These are phyloP conservation scores for Trochalopteron elliotii DNA, from an alignment of 2,113 vertebrate species.

Conservation along the genomic window DNA sequence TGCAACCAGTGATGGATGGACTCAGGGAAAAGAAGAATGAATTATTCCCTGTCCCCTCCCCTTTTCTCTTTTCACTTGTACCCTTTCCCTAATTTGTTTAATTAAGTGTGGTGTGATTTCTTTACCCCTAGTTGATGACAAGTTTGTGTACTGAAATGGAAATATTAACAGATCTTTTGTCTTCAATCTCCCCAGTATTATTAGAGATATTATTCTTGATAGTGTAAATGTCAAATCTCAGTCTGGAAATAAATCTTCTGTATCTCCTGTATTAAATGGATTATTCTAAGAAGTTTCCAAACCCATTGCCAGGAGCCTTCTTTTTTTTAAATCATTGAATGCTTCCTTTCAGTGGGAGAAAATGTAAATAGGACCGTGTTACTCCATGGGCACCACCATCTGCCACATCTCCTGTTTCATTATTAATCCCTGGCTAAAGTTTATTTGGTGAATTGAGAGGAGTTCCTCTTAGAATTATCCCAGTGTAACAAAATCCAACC, in stretches of 20 bases:
- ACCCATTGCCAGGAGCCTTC: background rate
- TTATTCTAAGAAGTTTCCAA: background rate
- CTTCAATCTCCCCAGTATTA: background rate
- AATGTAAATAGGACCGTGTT: background rate
- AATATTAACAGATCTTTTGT: conserved; percentile 14
- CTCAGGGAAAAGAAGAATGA: background rate
- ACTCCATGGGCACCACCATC: background rate
- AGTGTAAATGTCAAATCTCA: conserved; percentile 33
- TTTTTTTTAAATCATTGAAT: background rate
- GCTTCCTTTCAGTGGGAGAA: conserved; percentile 1
- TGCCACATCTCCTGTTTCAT: conserved; percentile 7
- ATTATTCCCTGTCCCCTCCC: background rate
- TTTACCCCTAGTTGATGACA: background rate
- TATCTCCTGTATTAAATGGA: background rate
- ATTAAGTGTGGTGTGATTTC: background rate
- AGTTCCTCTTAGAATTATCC: background rate
- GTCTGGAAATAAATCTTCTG: background rate
- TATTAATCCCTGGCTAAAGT: background rate
- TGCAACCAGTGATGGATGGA: conserved; percentile 4
- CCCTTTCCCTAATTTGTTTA: background rate
- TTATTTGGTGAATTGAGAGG: background rate
- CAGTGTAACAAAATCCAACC: background rate
- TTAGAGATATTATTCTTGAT: background rate
- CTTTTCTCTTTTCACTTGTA: background rate
- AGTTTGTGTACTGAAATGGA: conserved; percentile 28